phyloP scores from a whole-genome alignment of 2,888 invertebrate species.

The Pandemis cinnamomeana region DNA sequence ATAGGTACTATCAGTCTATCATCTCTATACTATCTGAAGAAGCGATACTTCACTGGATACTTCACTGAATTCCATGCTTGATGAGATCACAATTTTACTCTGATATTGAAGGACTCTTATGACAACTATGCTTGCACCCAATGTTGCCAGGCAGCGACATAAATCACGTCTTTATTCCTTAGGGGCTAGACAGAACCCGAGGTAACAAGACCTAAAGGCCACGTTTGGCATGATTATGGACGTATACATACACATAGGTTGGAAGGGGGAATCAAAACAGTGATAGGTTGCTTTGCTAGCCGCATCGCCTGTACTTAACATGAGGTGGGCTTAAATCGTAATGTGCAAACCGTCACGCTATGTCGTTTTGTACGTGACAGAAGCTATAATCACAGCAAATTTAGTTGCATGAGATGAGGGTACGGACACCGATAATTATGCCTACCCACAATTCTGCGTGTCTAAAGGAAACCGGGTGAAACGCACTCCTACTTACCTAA shows the following conservation, averaged over 20 bases:
- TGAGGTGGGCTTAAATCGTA: neutral
- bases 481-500: conserved; percentile 28
- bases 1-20: conserved; percentile 12
- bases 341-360: neutral
- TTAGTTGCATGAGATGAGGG: conserved; percentile 20
- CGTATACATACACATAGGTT: too few relatives aligned
- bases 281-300: too few relatives aligned
- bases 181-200: too few relatives aligned
- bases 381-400: conserved; percentile 26
- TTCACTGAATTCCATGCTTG: neutral
- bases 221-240: too few relatives aligned
- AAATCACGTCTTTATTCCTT: too few relatives aligned
- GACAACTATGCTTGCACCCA: neutral
- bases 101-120: neutral
- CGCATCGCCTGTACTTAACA: too few relatives aligned
- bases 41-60: neutral
- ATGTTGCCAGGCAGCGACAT: neutral
- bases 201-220: too few relatives aligned
- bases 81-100: neutral
- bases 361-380: neutral
- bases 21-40: neutral
- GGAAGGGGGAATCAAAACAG: too few relatives aligned
- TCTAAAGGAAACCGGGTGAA: conserved; percentile 37
- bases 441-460: conserved; percentile 45
- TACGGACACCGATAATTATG: conserved; percentile 38